Conservation (phyloP, 2,113 vertebrate genomes). For the Gavialis gangeticus region DNA sequence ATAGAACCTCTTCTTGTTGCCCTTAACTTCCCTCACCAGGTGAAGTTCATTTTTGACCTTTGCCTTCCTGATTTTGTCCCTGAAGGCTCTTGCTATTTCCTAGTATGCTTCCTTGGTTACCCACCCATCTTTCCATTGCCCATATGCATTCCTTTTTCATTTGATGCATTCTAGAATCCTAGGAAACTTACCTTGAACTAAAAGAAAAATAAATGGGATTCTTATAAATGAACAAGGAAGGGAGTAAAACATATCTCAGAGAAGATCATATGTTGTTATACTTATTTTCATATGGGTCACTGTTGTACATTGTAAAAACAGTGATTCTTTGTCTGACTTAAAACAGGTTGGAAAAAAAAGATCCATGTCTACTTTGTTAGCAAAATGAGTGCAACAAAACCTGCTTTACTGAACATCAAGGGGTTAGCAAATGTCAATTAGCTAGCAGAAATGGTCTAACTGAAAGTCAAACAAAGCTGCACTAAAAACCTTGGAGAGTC, state of each 20-base stretch:
- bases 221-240: conserved; percentile 6
- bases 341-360: conserved; percentile 29
- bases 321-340: conserved; percentile 38
- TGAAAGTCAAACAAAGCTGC: not conserved
- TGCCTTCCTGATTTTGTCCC: too few relatives aligned
- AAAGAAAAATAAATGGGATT: not conserved
- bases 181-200: not conserved
- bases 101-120: too few relatives aligned
- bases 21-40: too few relatives aligned
- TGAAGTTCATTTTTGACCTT: too few relatives aligned
- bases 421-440: conserved; percentile 23
- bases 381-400: conserved; percentile 54
- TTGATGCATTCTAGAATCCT: too few relatives aligned
- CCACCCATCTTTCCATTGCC: too few relatives aligned
- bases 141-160: too few relatives aligned
- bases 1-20: too few relatives aligned
- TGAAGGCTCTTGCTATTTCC: too few relatives aligned
- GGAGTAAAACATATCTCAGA: conserved; percentile 28
- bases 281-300: not conserved
- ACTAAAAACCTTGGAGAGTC: conserved; percentile 1
- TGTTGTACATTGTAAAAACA: not conserved
- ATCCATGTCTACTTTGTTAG: conserved; percentile 56
- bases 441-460: conserved; percentile 9
- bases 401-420: conserved; percentile 1
- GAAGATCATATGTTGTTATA: not conserved